Evolutionary conservation across 1,140 invertebrate genomes (phyloP).

Genomic region (Propsilocerus akamusi): DNA sequence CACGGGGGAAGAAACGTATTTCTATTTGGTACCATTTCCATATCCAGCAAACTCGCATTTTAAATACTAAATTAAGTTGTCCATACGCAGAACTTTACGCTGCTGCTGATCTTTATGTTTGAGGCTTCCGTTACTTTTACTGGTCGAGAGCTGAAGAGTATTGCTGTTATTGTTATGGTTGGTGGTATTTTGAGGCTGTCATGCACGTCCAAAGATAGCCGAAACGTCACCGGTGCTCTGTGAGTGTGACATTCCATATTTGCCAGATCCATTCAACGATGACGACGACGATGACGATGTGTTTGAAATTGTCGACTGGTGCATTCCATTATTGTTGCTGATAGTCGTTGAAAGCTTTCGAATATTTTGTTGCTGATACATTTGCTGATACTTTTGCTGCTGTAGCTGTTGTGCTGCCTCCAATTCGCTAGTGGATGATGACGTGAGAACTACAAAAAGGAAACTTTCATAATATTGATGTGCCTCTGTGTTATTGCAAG

Average conservation of each 20-base stretch:
- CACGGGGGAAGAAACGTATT: no score
- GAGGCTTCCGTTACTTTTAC: no score
- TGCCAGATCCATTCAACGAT: not conserved
- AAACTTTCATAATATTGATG: no score
- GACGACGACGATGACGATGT: not conserved
- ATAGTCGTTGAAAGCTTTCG: not conserved
- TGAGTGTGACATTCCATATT: slow-evolving; percentile 29
- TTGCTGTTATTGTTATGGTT: not conserved
- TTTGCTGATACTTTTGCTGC: not conserved
- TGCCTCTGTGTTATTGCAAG: no score
- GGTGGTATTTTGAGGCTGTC: slow-evolving; percentile 17
- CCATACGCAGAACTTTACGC: no score
- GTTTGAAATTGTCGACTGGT: not conserved
- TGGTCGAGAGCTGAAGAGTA: not conserved
- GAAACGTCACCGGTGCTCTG: slow-evolving; percentile 38
- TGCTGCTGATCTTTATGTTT: no score
- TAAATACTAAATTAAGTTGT: no score
- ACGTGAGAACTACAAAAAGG: not conserved
- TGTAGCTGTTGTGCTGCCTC: not conserved
- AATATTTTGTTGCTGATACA: not conserved
- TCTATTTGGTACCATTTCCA: no score
- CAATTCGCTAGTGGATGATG: not conserved
- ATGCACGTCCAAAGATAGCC: slow-evolving; percentile 37
- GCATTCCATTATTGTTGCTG: not conserved
- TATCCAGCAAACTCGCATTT: no score